phyloP scores from a whole-genome alignment of 2,797 vertebrate genomes.

The Channa striata region DNA sequence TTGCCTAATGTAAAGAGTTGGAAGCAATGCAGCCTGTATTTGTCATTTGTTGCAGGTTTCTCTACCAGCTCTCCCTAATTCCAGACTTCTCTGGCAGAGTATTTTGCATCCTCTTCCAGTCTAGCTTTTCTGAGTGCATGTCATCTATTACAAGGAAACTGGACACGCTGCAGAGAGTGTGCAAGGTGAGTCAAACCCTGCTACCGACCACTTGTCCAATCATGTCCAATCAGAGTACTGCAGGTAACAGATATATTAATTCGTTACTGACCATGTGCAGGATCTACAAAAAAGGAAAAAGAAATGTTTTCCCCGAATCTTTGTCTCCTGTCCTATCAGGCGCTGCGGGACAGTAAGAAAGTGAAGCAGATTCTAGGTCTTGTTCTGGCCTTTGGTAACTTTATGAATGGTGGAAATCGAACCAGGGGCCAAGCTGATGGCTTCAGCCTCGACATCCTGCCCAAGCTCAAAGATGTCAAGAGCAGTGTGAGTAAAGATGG shows the following conservation, averaged over 20 bases:
- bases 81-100: conserved; percentile 95
- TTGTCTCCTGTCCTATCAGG: conserved; percentile 70
- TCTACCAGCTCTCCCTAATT: conserved; percentile 93
- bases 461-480: conserved; percentile 98
- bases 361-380: conserved; percentile 92
- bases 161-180: conserved; percentile 91
- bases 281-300: background rate
- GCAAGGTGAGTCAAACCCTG: conserved; percentile 84
- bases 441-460: conserved; percentile 95
- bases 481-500: conserved; percentile 90
- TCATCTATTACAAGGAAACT: conserved; percentile 91
- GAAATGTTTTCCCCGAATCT: background rate
- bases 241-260: background rate
- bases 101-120: conserved; percentile 97
- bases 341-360: conserved; percentile 86
- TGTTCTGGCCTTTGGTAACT: conserved; percentile 96
- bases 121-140: conserved; percentile 93
- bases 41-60: conserved; percentile 85
- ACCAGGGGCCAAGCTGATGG: conserved; percentile 96
- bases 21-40: background rate
- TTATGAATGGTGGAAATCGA: conserved; percentile 98
- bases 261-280: background rate
- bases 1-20: background rate
- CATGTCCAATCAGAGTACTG: background rate
- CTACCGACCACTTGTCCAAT: background rate